Evolutionary conservation across 2,113 vertebrate species (phyloP).

Genomic region (Petrocephalus microphthalmus): DNA sequence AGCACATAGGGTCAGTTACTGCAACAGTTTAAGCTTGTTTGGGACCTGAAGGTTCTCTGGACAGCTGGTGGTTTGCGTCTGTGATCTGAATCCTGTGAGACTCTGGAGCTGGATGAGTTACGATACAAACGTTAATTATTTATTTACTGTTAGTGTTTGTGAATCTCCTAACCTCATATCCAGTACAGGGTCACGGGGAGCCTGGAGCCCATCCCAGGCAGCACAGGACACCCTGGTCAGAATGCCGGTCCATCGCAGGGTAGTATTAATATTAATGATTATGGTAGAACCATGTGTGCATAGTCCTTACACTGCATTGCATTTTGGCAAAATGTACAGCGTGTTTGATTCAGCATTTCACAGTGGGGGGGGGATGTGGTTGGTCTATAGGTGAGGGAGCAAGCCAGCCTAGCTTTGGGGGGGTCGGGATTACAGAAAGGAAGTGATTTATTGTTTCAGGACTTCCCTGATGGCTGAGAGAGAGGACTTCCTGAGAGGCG

Average conservation of each 20-base stretch:
- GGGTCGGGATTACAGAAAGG: background rate
- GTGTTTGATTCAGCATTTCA: background rate
- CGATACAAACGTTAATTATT: background rate
- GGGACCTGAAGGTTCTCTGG: background rate
- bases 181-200: background rate
- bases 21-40: background rate
- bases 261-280: background rate
- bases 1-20: background rate
- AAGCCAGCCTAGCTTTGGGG: background rate
- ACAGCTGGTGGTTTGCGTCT: background rate
- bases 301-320: background rate
- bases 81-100: background rate
- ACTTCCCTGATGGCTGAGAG: background rate
- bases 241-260: background rate
- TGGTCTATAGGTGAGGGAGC: background rate
- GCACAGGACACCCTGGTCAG: background rate
- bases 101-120: background rate
- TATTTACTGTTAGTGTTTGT: background rate
- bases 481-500: background rate
- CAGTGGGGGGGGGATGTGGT: background rate
- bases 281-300: background rate
- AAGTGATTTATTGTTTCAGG: background rate
- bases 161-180: background rate
- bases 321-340: background rate
- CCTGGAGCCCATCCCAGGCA: background rate